Evolutionary conservation across 2,113 vertebrate species (phyloP), one percentile per base, ranked within the genome.

Genomic region (Mus musculus): DNA sequence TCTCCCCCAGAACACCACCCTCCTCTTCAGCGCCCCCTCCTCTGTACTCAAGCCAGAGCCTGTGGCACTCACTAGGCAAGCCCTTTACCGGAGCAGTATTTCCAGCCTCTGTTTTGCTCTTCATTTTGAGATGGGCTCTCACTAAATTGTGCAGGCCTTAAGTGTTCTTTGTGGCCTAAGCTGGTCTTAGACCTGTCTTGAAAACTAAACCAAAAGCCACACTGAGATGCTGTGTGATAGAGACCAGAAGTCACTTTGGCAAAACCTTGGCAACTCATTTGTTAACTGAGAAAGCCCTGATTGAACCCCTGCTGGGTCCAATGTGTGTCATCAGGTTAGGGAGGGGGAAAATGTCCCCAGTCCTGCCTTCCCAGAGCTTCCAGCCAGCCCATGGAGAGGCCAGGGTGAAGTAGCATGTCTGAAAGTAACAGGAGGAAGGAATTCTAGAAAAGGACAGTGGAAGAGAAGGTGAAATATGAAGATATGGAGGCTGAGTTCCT

Each of bases 231-330:
- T 95, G 2, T 42, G 22, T 92, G 42, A 49, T 52, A n/a, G 80
- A 69, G 61, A 5, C 24, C 46, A 78, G 67, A 82, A 69, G 22
- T 77, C 42, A 56, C 28, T 67, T 96, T 22, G 33, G 69, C 89
- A 87, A 88, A 96, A 84, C 17, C 72, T 76, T 56, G 84, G 52
- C 54, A 76, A 93, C 7, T 72, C 19, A 69, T 89, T 88, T 42
- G 24, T 69, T 92, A n/a, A 91, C 71, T 1, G 4, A 92, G 26
- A n/a, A 93, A 91, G 92, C 54, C 26, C 69, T 22, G 42, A 49
- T 0, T 67, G 61, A 93, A 33, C 20, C 6, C 72, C 54, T 88
- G 52, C n/a, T 49, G 61, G 52, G 42, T 24, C 3, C 30, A 20
- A 86, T 17, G 59, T 22, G 39, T 5, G 1, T 42, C 56, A 8